Percentiles rank a stretch among this genome's conserved stretches.
phyloP scores from a whole-genome alignment of 2,888 invertebrate species.

The Eucera pruinosa region DNA sequence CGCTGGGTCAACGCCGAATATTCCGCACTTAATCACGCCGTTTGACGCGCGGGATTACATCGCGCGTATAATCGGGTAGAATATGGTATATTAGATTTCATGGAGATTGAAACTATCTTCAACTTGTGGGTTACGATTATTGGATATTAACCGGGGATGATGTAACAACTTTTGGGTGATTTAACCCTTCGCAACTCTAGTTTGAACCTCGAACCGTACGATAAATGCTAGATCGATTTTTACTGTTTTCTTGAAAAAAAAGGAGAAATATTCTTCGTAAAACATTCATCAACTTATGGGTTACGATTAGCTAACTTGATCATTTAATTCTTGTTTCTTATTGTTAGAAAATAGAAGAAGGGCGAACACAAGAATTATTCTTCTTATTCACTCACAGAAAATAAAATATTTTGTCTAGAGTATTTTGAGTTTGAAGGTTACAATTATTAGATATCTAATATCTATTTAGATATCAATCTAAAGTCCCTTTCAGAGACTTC shows the following conservation, averaged over 20 bases:
- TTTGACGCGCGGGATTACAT: slow-evolving; percentile 67
- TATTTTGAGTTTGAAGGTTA: no score
- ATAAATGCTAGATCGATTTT: not conserved
- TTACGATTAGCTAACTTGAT: no score
- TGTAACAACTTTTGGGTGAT: not conserved
- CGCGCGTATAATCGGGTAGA: slow-evolving; percentile 66
- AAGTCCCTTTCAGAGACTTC: no score
- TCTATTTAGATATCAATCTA: no score
- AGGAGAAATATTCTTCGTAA: no score
- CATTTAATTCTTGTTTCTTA: no score
- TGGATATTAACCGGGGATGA: slow-evolving; percentile 4
- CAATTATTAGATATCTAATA: no score
- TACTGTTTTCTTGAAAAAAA: not conserved
- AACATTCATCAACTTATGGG: no score
- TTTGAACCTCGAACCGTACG: not conserved
- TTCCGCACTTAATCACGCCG: slow-evolving; percentile 64
- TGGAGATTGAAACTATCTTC: slow-evolving; percentile 47
- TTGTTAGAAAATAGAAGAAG: no score
- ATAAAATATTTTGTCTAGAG: not conserved
- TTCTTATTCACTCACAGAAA: no score
- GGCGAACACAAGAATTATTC: no score
- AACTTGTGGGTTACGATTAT: slow-evolving; percentile 31
- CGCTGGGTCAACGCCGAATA: slow-evolving; percentile 62
- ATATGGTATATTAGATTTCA: slow-evolving; percentile 61
- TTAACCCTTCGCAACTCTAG: not conserved